Conservation (phyloP, 1,140 invertebrate genomes). For the Globodera rostochiensis region DNA sequence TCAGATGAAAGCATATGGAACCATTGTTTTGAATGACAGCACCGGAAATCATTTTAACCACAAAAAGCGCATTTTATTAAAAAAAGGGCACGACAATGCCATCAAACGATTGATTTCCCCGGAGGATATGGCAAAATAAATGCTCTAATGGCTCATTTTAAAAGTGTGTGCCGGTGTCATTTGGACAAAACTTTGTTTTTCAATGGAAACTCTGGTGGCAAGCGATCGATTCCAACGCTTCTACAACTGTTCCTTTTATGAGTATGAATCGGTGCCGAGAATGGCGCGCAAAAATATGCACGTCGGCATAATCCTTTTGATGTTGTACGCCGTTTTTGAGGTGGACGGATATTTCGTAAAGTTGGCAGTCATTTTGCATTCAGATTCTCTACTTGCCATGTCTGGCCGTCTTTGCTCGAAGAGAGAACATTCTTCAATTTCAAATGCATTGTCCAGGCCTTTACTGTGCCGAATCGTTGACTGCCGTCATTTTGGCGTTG, state of each 20-base stretch:
- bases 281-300: conserved; percentile 19
- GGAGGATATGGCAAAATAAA: background rate
- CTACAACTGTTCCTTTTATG: conserved; percentile 33
- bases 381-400: conserved; percentile 40
- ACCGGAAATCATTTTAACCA: background rate
- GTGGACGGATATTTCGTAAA: conserved; percentile 3
- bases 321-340: conserved; percentile 32
- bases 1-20: too few species aligned
- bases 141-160: background rate
- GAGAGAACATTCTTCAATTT: conserved; percentile 24
- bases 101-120: background rate
- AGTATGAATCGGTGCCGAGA: conserved; percentile 21
- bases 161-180: background rate
- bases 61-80: background rate
- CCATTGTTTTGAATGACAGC: too few species aligned
- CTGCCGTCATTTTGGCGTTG: conserved; percentile 25
- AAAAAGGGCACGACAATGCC: background rate
- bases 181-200: background rate
- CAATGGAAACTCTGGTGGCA: conserved; percentile 20
- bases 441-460: background rate
- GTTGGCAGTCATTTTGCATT: background rate
- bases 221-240: conserved; percentile 10
- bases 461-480: conserved; percentile 30
- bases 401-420: conserved; percentile 22
- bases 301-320: conserved; percentile 17